Base-by-base conservation (phyloP, 2,888 invertebrate species). In the Buathra laborator region DNA sequence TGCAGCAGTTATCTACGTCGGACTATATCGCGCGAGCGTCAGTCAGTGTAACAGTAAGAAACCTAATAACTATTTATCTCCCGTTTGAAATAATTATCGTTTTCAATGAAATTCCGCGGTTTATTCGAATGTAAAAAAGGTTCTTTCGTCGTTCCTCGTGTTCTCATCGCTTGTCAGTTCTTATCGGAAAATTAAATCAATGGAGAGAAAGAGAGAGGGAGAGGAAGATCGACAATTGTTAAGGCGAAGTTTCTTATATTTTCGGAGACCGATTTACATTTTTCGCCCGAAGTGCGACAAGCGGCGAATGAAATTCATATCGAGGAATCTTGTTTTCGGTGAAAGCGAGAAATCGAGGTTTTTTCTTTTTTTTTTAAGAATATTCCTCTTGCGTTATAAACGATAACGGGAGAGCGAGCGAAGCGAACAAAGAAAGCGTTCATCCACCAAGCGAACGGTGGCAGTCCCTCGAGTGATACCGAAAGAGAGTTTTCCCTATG, bases 371-470 rank as follows among this genome's bases (percentile, higher is more conserved):
- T 24, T 46, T 68, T 2, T n/a, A 68, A 77, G 68, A 68, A 77
- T 68, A 10, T 19, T 12, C 56, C 37, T 75, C 48, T 51, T n/a
- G 46, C 44, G 46, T 68, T 67, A 64, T 29, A 66, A 77, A 77
- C 44, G 68, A 72, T 67, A 72, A 37, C 24, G 32, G 10, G 64
- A 71, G 44, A 62, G 46, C 19, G 32, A 10, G 43, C 24, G 43
- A 32, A 46, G 74, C 43, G 80, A 71, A 87, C 86, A 87, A 85
- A 86, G 85, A 85, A 82, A 76, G 83, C 87, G 83, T 87, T 87
- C 83, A 85, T 83, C 81, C 83, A 46, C 24, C 78, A 68, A 59
- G 24, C 16, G 53, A 19, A 76, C 19, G 56, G 32, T 46, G 9
- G 19, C n/a, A 70, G 51, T 76, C 44, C 70, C 62, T 74, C 62